phyloP scores from a whole-genome alignment of 2,113 vertebrate genomes.

The Callospermophilus lateralis region DNA sequence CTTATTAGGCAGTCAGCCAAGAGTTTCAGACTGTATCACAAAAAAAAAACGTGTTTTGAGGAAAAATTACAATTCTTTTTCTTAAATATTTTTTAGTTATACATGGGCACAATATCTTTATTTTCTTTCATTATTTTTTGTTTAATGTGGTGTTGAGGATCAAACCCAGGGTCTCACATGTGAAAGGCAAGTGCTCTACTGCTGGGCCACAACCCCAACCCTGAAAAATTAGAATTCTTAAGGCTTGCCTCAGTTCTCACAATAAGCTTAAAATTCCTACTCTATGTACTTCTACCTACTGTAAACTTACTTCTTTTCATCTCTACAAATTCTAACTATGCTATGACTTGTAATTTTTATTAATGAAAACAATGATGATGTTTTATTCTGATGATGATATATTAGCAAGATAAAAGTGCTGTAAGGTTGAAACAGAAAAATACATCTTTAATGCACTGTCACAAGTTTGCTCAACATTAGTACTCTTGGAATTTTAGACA shows the following conservation, averaged over 20 bases:
- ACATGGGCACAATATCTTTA: too few species aligned
- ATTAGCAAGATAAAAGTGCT: not conserved
- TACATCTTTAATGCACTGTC: not conserved
- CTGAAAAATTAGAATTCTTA: constrained; percentile 4
- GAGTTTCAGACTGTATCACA: not conserved
- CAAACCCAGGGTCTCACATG: too few species aligned
- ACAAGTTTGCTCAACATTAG: not conserved
- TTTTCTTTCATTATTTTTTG: too few species aligned
- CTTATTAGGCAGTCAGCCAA: not conserved
- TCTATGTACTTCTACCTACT: not conserved
- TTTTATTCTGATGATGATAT: not conserved
- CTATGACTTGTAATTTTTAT: not conserved
- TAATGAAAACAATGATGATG: constrained; percentile 12
- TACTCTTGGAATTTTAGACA: not conserved
- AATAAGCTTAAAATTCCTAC: not conserved
- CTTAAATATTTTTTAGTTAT: too few species aligned
- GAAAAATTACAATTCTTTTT: not conserved
- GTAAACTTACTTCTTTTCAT: not conserved
- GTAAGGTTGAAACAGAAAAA: not conserved
- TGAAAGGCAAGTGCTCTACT: too few species aligned
- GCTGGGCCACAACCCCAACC: too few species aligned
- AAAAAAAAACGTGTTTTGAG: not conserved
- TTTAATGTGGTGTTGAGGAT: too few species aligned
- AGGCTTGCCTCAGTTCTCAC: not conserved
- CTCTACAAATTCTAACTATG: not conserved